Conservation (phyloP, 2,797 vertebrate genomes). For the Chaunax sp. region DNA sequence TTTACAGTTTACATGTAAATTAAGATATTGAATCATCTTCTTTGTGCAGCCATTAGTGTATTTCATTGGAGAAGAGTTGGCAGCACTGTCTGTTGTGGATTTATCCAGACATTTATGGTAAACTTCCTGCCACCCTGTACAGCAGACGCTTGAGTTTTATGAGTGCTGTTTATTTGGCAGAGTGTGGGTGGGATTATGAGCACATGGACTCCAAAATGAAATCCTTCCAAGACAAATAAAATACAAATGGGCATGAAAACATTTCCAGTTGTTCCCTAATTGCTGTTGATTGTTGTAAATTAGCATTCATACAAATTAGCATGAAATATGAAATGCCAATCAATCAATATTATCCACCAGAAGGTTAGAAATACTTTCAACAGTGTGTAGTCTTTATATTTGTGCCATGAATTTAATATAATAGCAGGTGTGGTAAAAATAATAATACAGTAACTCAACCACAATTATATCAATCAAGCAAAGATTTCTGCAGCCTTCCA, state of each 20-base stretch:
- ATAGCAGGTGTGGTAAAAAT: not conserved
- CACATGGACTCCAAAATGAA: slow-evolving; percentile 50
- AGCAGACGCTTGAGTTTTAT: slow-evolving; percentile 75
- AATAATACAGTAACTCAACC: slow-evolving; percentile 1
- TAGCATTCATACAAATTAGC: slow-evolving; percentile 41
- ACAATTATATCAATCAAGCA: slow-evolving; percentile 1
- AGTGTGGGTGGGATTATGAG: slow-evolving; percentile 58
- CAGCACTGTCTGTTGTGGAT: slow-evolving; percentile 70
- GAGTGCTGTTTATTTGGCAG: slow-evolving; percentile 77
- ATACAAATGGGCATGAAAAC: slow-evolving; percentile 56
- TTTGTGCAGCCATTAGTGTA: slow-evolving; percentile 67
- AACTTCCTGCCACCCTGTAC: slow-evolving; percentile 74
- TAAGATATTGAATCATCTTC: slow-evolving; percentile 40
- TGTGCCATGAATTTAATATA: not conserved
- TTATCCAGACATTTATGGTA: slow-evolving; percentile 80
- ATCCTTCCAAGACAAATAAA: slow-evolving; percentile 75
- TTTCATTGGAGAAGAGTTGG: slow-evolving; percentile 73
- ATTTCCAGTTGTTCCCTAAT: slow-evolving; percentile 67
- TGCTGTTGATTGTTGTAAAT: slow-evolving; percentile 45
- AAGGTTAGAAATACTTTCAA: slow-evolving; percentile 11
- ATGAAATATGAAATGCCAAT: slow-evolving; percentile 31
- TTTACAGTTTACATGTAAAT: slow-evolving; percentile 61
- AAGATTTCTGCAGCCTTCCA: not conserved
- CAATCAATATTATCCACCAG: slow-evolving; percentile 15
- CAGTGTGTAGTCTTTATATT: not conserved